Evolutionary conservation across 2,888 invertebrate genomes (phyloP).

Genomic region (Sminthurides aquaticus): DNA sequence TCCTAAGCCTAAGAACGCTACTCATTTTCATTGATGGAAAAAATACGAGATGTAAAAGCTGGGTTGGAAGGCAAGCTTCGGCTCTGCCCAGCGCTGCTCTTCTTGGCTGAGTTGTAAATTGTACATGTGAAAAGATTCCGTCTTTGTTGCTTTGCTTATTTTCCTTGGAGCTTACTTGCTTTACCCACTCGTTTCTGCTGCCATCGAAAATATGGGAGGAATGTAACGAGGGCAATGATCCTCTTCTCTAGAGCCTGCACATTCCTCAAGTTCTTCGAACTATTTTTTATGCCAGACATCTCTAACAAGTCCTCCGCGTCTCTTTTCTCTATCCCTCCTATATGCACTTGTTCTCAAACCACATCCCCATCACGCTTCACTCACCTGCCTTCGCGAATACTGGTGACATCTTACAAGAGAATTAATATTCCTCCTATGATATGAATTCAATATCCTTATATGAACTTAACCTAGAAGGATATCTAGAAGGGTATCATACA

Average conservation of each 20-base stretch:
- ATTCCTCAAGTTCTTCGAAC: constrained; percentile 19
- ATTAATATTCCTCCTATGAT: too few species aligned
- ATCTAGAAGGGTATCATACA: too few species aligned
- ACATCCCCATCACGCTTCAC: too few species aligned
- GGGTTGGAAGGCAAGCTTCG: constrained; percentile 10
- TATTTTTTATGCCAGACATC: constrained; percentile 8
- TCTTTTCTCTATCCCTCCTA: neutral
- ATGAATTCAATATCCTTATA: too few species aligned
- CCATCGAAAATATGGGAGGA: constrained; percentile 10
- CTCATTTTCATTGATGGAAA: constrained; percentile 20
- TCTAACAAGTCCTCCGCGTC: neutral
- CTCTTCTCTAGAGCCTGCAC: constrained; percentile 12
- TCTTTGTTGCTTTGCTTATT: neutral
- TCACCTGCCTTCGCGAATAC: neutral
- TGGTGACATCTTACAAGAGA: constrained; percentile 12
- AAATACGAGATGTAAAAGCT: constrained; percentile 13
- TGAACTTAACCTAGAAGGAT: too few species aligned
- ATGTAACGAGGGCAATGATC: constrained; percentile 23
- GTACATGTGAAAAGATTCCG: neutral
- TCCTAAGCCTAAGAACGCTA: neutral
- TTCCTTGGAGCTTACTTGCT: neutral
- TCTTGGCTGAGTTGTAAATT: too few species aligned
- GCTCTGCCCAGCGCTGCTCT: too few species aligned
- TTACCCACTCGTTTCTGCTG: neutral
- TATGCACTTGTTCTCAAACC: too few species aligned